A percentile compares a stretch with the other conserved stretches of the same genome.
Evolutionary conservation across 2,113 vertebrate genomes (phyloP).

Genomic region (Hoplias malabaricus): DNA sequence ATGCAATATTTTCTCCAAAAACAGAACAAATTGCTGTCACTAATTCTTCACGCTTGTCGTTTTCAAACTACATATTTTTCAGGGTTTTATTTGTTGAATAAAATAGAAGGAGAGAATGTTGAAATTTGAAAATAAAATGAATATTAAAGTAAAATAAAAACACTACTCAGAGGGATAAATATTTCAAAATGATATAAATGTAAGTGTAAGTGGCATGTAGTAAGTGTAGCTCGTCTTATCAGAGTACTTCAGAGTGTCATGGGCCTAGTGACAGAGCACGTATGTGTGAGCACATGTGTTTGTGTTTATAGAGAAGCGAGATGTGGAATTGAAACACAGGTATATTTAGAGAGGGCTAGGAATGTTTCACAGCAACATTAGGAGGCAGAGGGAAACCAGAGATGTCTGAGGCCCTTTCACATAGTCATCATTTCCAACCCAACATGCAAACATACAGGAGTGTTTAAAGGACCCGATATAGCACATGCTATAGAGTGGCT

Average conservation of each 20-base stretch:
- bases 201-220: too few relatives aligned
- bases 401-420: slow-evolving; percentile 22
- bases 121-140: too few relatives aligned
- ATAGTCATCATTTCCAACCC: neutral
- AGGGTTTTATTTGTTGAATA: too few relatives aligned
- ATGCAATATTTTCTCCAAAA: too few relatives aligned
- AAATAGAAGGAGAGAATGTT: neutral
- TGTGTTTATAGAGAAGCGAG: neutral
- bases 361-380: slow-evolving; percentile 58
- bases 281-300: neutral
- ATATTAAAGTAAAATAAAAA: too few relatives aligned
- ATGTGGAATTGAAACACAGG: neutral
- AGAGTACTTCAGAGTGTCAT: neutral
- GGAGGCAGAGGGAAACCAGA: slow-evolving; percentile 45
- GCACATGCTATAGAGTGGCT: neutral
- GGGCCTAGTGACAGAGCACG: neutral
- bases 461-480: neutral
- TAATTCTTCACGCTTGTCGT: neutral
- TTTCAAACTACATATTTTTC: too few relatives aligned
- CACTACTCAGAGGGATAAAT: too few relatives aligned
- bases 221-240: neutral
- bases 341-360: slow-evolving; percentile 51
- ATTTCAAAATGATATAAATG: too few relatives aligned
- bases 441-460: neutral
- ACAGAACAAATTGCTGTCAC: too few relatives aligned